These are phyloP conservation scores for Limnephilus auricula DNA, from an alignment of 2,888 invertebrate species.

Conservation along the genomic window DNA sequence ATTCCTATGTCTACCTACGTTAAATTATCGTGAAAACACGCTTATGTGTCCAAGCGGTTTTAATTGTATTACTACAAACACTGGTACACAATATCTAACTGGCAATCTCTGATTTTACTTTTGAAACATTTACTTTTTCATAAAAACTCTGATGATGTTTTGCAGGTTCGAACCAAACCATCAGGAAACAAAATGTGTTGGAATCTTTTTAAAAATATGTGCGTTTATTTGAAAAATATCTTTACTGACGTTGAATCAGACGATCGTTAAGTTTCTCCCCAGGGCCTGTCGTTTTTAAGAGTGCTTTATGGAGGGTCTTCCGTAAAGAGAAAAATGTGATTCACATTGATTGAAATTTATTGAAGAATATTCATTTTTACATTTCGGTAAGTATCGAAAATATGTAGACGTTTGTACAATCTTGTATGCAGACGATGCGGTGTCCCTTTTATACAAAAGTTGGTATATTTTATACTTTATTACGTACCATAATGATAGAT, in stretches of 20 bases:
- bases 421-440: background rate
- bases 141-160: background rate
- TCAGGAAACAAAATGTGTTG: background rate
- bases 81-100: too few species aligned
- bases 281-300: background rate
- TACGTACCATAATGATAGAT: too few species aligned
- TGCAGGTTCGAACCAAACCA: background rate
- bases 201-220: background rate
- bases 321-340: too few species aligned
- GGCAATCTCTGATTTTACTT: background rate
- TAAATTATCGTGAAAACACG: too few species aligned
- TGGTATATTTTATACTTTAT: background rate
- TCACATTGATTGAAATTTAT: background rate
- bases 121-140: background rate
- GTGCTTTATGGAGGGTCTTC: background rate
- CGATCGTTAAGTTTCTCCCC: background rate
- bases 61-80: too few species aligned
- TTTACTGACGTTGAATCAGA: background rate
- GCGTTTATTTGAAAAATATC: background rate
- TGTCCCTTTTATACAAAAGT: background rate
- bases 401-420: background rate
- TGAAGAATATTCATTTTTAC: background rate
- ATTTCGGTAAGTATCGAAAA: background rate
- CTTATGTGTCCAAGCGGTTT: too few species aligned
- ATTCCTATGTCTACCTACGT: too few species aligned